A percentile compares a stretch with the other conserved stretches of the same genome.
These are phyloP conservation scores for Beroe forskalii DNA, from an alignment of 37 sponge, comb jelly and placozoan species.

Conservation along the genomic window DNA sequence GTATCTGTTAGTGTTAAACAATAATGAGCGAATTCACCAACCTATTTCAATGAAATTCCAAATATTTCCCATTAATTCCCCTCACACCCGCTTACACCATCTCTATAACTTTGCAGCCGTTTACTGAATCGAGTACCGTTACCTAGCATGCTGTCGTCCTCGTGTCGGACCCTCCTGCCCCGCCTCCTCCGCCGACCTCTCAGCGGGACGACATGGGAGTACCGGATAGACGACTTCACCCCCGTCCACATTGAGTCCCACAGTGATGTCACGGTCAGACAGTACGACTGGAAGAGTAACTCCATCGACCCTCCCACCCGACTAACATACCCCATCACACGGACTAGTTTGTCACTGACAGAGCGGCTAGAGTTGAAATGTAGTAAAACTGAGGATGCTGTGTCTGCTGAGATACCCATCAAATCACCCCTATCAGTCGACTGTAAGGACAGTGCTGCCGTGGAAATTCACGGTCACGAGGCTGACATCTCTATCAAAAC, in stretches of 20 bases:
- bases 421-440: conserved; percentile 22
- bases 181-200: background rate
- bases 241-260: background rate
- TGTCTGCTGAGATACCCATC: conserved; percentile 21
- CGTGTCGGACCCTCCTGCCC: background rate
- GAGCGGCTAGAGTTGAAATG: background rate
- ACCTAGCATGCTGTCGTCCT: background rate
- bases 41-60: too few relatives aligned
- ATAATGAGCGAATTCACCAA: too few relatives aligned
- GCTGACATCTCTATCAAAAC: conserved; percentile 23
- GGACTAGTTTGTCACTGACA: background rate
- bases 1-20: too few relatives aligned
- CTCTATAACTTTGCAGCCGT: background rate
- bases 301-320: conserved; percentile 10
- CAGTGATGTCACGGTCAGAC: background rate
- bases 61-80: too few relatives aligned
- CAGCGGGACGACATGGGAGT: conserved; percentile 9
- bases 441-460: background rate
- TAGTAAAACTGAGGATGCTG: background rate
- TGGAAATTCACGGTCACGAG: conserved; percentile 28
- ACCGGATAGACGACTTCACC: conserved; percentile 46
- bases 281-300: conserved; percentile 39
- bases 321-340: background rate
- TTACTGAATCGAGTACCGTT: background rate
- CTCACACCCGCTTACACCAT: too few relatives aligned